Evolutionary conservation across 2,888 invertebrate species (phyloP), one percentile per base, ranked within the genome.

Genomic region (Eledona agricola): DNA sequence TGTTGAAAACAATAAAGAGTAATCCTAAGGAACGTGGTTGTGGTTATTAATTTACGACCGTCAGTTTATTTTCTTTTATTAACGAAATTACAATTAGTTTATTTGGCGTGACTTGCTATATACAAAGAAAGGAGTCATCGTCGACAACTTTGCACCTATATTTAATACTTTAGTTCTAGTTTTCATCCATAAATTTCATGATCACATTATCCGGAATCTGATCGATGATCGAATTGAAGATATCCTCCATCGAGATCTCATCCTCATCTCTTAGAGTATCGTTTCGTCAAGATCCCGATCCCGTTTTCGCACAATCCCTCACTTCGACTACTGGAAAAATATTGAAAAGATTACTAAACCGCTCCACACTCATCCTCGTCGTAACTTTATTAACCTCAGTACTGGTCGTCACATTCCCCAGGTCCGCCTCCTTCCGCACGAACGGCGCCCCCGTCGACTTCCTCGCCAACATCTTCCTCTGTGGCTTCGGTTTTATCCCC

Each of bases 351-450:
- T 79, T 78, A 19, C 77, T 77, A 22, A 85, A 71, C 45, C 81
- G 79, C 5, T 77, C 73, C 31, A 82, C 76, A 4, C 79, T 78
- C 52, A 80, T 75, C 45, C 73, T 74, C 65, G 82, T 76, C 51
- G 74, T 70, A 6, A 76, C 77, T n/a, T 81, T 81, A 17, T 78
- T 79, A 35, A 83, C 75, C 0, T 81, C 77, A 73, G 84, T 79
- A 0, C 77, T 73, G 0, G 82, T 80, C 1, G 74, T 80, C 1
- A 84, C 75, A 0, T 70, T 66, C 28, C 78, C 72, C 40, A 79
- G 68, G 1, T 78, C 72, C 1, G 78, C 65, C 0, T 74, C 63
- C 0, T 64, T 64, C 58, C 1, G 29, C 1, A 68, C 55, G 15
- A 60, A 60, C 13, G 70, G 72, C 0, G 77, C 70, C n/a, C 65